A percentile compares a stretch with the other conserved stretches of the same genome.
phyloP scores from a whole-genome alignment of 2,888 invertebrate species.

The Euplagia quadripunctaria region DNA sequence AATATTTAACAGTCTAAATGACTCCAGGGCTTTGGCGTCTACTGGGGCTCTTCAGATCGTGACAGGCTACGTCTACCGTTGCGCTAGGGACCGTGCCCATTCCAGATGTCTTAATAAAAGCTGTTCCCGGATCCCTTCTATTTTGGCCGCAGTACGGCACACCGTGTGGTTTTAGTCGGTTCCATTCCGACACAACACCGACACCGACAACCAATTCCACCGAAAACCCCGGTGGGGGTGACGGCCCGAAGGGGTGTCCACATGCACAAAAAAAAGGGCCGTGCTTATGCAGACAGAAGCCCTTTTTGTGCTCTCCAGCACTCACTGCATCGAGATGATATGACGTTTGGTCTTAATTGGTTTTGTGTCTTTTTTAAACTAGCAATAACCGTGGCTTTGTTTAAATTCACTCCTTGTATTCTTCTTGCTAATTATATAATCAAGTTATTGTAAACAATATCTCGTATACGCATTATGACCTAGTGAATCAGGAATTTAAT shows the following conservation, averaged over 20 bases:
- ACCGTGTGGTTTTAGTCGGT: too few relatives aligned
- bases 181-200: too few relatives aligned
- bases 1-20: not conserved
- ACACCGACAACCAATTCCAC: too few relatives aligned
- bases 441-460: not conserved
- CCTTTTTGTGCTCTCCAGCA: not conserved
- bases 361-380: not conserved
- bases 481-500: constrained; percentile 24
- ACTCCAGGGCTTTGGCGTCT: not conserved
- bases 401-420: not conserved
- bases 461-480: too few relatives aligned
- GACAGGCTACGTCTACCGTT: too few relatives aligned
- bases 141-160: too few relatives aligned
- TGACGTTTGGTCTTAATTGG: not conserved
- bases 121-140: too few relatives aligned
- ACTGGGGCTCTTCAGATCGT: not conserved
- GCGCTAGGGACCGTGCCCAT: too few relatives aligned
- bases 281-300: not conserved
- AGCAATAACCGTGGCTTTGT: not conserved
- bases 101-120: too few relatives aligned
- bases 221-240: too few relatives aligned
- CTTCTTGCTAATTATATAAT: not conserved
- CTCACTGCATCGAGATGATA: not conserved
- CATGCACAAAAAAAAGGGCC: too few relatives aligned
- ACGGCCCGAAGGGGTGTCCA: too few relatives aligned